A percentile compares a stretch with the other conserved stretches of the same genome.
Conservation (phyloP, 2,888 invertebrate genomes). For the Napeogenes sylphis region DNA sequence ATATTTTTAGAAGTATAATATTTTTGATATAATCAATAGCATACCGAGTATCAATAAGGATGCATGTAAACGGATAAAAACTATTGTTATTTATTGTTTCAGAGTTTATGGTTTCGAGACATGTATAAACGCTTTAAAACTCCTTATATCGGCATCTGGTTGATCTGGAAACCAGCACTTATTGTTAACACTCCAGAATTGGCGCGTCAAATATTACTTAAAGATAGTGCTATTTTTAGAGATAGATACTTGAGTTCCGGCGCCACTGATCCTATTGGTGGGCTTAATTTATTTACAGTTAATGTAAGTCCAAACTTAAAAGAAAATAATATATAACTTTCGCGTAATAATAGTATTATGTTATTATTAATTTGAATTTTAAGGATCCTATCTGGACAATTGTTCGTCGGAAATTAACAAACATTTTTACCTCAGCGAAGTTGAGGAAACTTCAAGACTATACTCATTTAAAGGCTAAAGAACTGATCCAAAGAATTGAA, state of each 20-base stretch:
- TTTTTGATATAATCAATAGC: too few species aligned
- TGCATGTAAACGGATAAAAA: neutral
- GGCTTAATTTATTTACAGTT: conserved; percentile 46
- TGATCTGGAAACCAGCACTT: conserved; percentile 49
- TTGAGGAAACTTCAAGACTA: conserved; percentile 37
- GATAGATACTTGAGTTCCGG: conserved; percentile 48
- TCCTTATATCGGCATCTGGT: conserved; percentile 52
- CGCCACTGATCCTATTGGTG: conserved; percentile 47
- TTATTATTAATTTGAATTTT: neutral
- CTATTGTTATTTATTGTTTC: conserved; percentile 17
- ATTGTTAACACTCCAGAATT: conserved; percentile 52
- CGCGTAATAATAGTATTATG: neutral
- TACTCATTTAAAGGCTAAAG: conserved; percentile 34
- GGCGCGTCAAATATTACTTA: conserved; percentile 47
- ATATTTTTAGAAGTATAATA: too few species aligned
- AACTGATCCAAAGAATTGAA: conserved; percentile 36
- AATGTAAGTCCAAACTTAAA: conserved; percentile 45
- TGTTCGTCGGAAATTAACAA: conserved; percentile 40
- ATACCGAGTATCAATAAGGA: neutral
- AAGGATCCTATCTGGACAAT: conserved; percentile 50
- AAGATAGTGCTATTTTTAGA: conserved; percentile 49
- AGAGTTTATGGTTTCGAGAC: conserved; percentile 48
- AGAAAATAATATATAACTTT: neutral
- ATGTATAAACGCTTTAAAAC: conserved; percentile 40
- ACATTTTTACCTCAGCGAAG: conserved; percentile 45